phyloP scores from a whole-genome alignment of 2,888 invertebrate species.

The Thera obeliscata region DNA sequence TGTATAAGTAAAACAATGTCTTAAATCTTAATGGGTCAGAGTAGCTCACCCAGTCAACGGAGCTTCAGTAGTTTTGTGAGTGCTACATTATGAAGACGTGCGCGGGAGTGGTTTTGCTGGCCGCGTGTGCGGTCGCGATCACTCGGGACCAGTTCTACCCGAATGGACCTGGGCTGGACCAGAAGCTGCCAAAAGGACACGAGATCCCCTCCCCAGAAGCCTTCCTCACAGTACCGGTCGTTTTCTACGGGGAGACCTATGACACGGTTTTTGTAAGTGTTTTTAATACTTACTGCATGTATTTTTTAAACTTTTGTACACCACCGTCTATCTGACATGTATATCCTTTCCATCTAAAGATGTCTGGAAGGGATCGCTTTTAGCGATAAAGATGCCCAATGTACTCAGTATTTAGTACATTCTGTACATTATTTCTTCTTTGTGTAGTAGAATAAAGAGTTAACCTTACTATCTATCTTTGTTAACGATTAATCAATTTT shows the following conservation, averaged over 20 bases:
- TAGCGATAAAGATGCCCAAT: too few species aligned
- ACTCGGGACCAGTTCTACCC: conserved; percentile 86
- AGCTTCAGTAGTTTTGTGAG: conserved; percentile 56
- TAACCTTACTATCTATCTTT: too few species aligned
- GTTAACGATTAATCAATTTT: too few species aligned
- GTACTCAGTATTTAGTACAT: too few species aligned
- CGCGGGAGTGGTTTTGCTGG: conserved; percentile 62
- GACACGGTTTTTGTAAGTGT: conserved; percentile 92
- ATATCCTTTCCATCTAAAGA: too few species aligned
- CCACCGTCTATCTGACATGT: too few species aligned
- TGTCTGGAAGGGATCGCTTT: too few species aligned
- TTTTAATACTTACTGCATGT: neutral
- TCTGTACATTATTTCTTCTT: too few species aligned
- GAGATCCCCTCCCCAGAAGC: conserved; percentile 88
- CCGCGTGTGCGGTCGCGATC: conserved; percentile 68
- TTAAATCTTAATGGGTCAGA: conserved; percentile 29
- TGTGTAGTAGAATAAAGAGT: too few species aligned
- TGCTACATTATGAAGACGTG: conserved; percentile 74
- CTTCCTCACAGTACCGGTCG: conserved; percentile 88
- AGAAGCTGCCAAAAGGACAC: conserved; percentile 80
- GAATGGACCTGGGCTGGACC: conserved; percentile 83
- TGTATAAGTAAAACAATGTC: conserved; percentile 29
- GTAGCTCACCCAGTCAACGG: conserved; percentile 11
- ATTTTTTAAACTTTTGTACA: neutral
- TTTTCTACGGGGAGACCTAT: conserved; percentile 91